A percentile compares a stretch with the other conserved stretches of the same genome.
Evolutionary conservation across 2,113 vertebrate species (phyloP).

Genomic region (Vulpes lagopus): DNA sequence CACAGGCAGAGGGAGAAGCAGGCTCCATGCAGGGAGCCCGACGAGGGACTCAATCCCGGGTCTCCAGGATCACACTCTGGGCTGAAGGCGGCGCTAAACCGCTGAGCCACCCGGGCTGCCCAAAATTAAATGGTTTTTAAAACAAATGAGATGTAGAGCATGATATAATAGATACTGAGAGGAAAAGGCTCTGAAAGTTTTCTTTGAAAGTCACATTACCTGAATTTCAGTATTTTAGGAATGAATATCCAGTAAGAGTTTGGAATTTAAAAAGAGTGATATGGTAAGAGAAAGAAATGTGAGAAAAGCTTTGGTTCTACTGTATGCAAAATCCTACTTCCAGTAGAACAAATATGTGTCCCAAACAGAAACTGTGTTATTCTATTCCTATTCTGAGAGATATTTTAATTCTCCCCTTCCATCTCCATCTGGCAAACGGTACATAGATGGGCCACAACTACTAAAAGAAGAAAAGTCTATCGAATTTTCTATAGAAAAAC

Average conservation of each 20-base stretch:
- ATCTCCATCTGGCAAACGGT: background rate
- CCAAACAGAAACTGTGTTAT: background rate
- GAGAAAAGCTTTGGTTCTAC: background rate
- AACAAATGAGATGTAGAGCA: background rate
- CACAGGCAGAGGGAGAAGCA: too few species aligned
- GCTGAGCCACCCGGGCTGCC: too few species aligned
- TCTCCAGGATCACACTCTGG: too few species aligned
- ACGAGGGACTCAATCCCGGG: too few species aligned
- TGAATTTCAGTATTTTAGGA: conserved; percentile 39
- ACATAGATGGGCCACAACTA: background rate
- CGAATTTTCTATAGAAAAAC: background rate
- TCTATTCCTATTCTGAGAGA: background rate
- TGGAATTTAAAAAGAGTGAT: background rate
- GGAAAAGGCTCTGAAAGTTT: background rate
- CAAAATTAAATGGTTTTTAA: conserved; percentile 31
- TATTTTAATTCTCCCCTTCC: background rate
- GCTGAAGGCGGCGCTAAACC: too few species aligned
- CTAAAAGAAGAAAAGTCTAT: background rate
- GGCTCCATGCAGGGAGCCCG: too few species aligned
- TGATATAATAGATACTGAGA: background rate
- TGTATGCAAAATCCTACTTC: background rate
- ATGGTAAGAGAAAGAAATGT: background rate
- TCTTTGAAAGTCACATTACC: background rate
- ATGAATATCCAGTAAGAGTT: background rate
- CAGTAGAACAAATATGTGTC: background rate